Evolutionary conservation across 2,113 vertebrate genomes (phyloP).

Genomic region (Holacanthus passer): DNA sequence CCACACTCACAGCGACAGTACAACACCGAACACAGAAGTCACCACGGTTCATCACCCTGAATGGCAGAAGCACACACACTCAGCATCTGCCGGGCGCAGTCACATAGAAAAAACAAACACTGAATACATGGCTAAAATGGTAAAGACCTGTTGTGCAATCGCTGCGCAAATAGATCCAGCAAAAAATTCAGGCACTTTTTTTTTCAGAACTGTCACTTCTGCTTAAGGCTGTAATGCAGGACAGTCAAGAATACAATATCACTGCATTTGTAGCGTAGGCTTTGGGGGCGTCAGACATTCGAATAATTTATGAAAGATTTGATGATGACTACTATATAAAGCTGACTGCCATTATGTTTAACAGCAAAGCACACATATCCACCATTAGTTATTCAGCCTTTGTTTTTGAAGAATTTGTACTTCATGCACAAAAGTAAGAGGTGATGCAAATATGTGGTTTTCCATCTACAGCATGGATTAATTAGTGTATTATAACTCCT

Average conservation of each 20-base stretch:
- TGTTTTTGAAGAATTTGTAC: neutral
- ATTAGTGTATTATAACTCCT: neutral
- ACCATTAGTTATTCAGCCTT: neutral
- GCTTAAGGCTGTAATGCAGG: neutral
- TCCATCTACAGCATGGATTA: neutral
- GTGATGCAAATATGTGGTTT: neutral
- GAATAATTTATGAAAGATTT: constrained; percentile 3
- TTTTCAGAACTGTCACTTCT: neutral
- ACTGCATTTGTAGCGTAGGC: neutral
- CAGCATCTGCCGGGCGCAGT: neutral
- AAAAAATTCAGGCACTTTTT: neutral
- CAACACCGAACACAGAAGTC: neutral
- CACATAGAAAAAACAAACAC: neutral
- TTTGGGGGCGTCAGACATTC: neutral
- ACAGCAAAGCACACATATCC: neutral
- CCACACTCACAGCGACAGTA: neutral
- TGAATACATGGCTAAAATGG: neutral
- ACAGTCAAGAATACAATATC: neutral
- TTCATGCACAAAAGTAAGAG: neutral
- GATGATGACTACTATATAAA: neutral
- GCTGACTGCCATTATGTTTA: neutral
- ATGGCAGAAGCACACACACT: neutral
- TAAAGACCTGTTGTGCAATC: neutral
- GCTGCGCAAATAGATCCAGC: neutral
- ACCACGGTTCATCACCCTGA: neutral